Conservation (phyloP, 2,888 invertebrate genomes). For the Chorisops tibialis region DNA sequence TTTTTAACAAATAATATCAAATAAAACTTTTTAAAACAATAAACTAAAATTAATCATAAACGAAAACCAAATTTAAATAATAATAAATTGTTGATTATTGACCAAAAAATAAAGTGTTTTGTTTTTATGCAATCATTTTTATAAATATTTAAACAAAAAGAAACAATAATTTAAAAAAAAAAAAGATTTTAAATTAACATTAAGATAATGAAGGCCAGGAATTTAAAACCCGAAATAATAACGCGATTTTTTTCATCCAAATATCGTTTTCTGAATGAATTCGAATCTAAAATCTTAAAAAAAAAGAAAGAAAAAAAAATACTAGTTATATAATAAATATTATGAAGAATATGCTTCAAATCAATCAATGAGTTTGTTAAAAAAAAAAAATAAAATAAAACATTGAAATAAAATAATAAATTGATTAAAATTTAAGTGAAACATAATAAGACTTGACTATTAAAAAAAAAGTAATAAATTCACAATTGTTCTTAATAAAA, state of each 20-base stretch:
- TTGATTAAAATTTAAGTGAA: constrained; percentile 23
- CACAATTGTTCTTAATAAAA: constrained; percentile 24
- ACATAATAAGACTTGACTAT: constrained; percentile 29
- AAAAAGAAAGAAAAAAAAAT: background rate
- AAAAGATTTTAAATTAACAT: background rate
- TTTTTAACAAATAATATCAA: constrained; percentile 10
- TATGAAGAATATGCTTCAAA: too few relatives aligned
- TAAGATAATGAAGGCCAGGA: background rate
- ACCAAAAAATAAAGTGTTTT: constrained; percentile 18
- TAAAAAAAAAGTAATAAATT: constrained; percentile 1
- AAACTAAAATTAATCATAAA: constrained; percentile 7
- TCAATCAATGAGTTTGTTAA: too few relatives aligned
- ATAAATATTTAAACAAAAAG: too few relatives aligned
- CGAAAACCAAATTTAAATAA: background rate
- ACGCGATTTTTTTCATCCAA: too few relatives aligned
- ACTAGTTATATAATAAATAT: background rate
- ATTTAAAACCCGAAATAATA: too few relatives aligned
- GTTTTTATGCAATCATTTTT: background rate
- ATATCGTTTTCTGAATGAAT: background rate
- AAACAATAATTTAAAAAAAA: background rate
- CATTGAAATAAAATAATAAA: constrained; percentile 3
- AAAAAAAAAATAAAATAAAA: background rate
- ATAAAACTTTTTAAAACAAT: constrained; percentile 13
- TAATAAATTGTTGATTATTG: constrained; percentile 11
- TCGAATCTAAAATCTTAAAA: background rate